Percentiles rank a stretch among this genome's conserved stretches.
These are phyloP conservation scores for Caenorhabditis brenneri DNA, from an alignment of 1,140 invertebrate genomes.

Conservation along the genomic window DNA sequence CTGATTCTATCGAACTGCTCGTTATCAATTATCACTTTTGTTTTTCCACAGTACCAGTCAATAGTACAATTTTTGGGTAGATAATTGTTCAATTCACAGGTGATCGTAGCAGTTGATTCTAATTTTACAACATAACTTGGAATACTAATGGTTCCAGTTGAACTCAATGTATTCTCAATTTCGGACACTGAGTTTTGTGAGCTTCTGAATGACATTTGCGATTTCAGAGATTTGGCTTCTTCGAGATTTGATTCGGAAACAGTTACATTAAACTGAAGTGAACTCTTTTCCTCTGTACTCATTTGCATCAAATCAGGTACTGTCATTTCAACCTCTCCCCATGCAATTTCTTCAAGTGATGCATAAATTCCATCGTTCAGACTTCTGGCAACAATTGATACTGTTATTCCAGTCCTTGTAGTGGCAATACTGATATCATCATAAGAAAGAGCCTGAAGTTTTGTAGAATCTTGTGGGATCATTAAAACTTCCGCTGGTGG, in stretches of 20 bases:
- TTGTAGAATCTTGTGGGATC: background rate
- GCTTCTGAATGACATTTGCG: constrained; percentile 47
- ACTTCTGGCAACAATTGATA: constrained; percentile 68
- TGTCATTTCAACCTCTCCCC: constrained; percentile 65
- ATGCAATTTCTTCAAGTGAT: constrained; percentile 66
- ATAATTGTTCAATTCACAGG: constrained; percentile 67
- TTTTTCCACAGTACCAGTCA: constrained; percentile 61
- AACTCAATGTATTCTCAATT: constrained; percentile 49
- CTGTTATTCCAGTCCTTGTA: constrained; percentile 51
- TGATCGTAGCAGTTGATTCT: constrained; percentile 68
- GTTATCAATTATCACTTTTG: constrained; percentile 40
- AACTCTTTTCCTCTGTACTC: constrained; percentile 27
- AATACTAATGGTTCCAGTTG: constrained; percentile 56
- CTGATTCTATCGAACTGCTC: constrained; percentile 63
- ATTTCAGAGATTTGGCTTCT: constrained; percentile 58
- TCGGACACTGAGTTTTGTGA: constrained; percentile 56
- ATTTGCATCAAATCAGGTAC: constrained; percentile 36
- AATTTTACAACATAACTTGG: constrained; percentile 67
- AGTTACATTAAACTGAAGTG: constrained; percentile 62
- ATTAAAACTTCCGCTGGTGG: background rate
- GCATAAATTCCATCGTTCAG: constrained; percentile 61
- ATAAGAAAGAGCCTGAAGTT: constrained; percentile 23
- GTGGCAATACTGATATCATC: constrained; percentile 37
- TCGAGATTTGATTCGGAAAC: constrained; percentile 61
- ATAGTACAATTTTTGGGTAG: constrained; percentile 55